Evolutionary conservation across 2,888 invertebrate species (phyloP), one percentile per base, ranked within the genome.

Genomic region (Heteromurus nitidus): DNA sequence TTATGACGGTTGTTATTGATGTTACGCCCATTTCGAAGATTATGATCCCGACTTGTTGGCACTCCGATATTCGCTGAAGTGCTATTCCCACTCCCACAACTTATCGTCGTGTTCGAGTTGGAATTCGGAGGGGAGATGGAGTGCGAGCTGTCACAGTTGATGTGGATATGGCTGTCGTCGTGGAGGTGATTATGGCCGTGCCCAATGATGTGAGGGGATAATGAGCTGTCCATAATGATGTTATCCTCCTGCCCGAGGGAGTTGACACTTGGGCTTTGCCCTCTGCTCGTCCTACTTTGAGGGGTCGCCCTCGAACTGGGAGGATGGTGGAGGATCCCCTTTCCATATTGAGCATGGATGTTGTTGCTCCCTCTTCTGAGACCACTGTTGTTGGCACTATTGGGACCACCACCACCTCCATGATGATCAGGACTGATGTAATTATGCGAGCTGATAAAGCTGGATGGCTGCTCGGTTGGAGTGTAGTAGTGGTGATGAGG

Each of bases 401-500:
- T 5, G 11, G 53, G 53, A 69, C 22, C 53, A 31, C 36, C 31
- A n/a, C 58, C 58, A 0, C 58, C 58, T 3, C n/a, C 58, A n/a
- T 77, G 82, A 22, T n/a, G n/a, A n/a, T n/a, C n/a, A n/a, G n/a
- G n/a, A n/a, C n/a, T n/a, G n/a, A n/a, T n/a, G n/a, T n/a, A n/a
- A n/a, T n/a, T n/a, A n/a, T n/a, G n/a, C n/a, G 72, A 68, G 47
- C 75, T 75, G 16, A 82, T 47, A 44, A 80, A 73, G 36, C 80
- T 83, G 20, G 80, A 69, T 0, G 73, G 77, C 26, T 84, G 80
- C 31, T 80, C 72, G 3, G 42, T 58, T 0, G 79, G 82, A 24
- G 84, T 77, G 58, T 84, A 83, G 42, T 77, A 80, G 42, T 84
- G 84, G 55, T 76, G 75, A 47, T 81, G 81, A 22, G 84, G 84